A percentile compares a stretch with the other conserved stretches of the same genome.
These are phyloP conservation scores for Chlamydotis undulata DNA, from an alignment of 2,113 vertebrate genomes.

Conservation along the genomic window DNA sequence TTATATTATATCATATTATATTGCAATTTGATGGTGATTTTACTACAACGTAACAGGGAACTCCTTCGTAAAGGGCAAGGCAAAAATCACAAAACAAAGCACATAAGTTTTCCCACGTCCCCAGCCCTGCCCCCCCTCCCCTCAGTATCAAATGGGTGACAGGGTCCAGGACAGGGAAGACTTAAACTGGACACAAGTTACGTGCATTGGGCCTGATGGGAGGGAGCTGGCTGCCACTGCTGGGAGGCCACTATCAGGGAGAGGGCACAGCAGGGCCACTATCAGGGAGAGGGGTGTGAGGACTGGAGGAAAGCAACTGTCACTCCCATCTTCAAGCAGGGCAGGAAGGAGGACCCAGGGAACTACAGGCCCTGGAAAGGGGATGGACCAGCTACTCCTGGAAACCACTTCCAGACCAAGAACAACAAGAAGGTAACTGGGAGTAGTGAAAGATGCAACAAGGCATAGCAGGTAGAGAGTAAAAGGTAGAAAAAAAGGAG, in stretches of 20 bases:
- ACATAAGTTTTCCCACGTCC: neutral
- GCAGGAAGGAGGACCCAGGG: too few relatives aligned
- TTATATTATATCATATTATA: neutral
- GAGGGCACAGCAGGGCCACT: too few relatives aligned
- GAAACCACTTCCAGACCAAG: too few relatives aligned
- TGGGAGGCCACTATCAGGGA: accelerated
- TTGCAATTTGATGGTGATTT: neutral
- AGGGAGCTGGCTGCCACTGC: neutral
- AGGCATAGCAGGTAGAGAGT: neutral
- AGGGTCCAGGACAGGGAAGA: neutral
- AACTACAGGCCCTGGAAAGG: too few relatives aligned
- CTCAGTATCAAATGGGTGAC: accelerated
- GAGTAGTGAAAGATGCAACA: neutral
- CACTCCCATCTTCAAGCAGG: neutral
- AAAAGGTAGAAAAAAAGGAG: neutral
- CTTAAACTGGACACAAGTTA: neutral
- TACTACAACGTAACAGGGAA: neutral
- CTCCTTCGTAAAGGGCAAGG: neutral
- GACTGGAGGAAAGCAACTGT: neutral
- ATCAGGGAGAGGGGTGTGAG: neutral
- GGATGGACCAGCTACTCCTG: too few relatives aligned
- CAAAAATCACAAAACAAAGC: neutral
- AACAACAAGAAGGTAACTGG: too few relatives aligned
- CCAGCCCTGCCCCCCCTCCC: neutral
- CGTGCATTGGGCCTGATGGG: accelerated